phyloP scores from a whole-genome alignment of 2,797 vertebrate genomes.

The Enteromius anoplus region DNA sequence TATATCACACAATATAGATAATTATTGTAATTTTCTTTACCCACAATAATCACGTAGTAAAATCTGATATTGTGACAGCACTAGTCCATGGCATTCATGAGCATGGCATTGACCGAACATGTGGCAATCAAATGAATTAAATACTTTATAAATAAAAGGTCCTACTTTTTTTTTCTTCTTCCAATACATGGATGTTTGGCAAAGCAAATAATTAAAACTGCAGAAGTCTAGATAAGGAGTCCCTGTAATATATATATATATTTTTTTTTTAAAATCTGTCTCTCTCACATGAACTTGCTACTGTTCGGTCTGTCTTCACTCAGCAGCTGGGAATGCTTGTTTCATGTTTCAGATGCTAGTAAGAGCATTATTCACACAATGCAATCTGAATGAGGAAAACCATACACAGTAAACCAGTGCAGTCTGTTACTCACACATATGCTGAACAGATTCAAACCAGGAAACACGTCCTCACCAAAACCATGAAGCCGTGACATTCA shows the following conservation, averaged over 20 bases:
- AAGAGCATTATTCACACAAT: constrained; percentile 49
- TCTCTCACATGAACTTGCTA: not conserved
- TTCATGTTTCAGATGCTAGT: constrained; percentile 41
- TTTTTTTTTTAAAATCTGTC: not conserved
- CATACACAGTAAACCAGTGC: constrained; percentile 20
- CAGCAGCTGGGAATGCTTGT: constrained; percentile 52
- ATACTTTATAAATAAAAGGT: not conserved
- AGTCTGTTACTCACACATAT: constrained; percentile 34
- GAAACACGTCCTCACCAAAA: constrained; percentile 51
- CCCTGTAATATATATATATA: not conserved
- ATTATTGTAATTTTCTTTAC: not conserved
- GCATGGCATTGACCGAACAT: not conserved
- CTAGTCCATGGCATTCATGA: not conserved
- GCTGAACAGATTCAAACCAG: constrained; percentile 42
- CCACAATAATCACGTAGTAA: not conserved
- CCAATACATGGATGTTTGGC: not conserved
- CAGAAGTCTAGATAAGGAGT: not conserved
- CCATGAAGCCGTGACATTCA: constrained; percentile 40
- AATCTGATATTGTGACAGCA: not conserved
- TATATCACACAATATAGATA: not conserved
- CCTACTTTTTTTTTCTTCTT: not conserved
- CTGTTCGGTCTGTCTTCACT: constrained; percentile 37
- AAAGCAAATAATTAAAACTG: not conserved
- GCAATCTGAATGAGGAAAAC: constrained; percentile 27
- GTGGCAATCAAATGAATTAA: not conserved